Evolutionary conservation across 2,888 invertebrate genomes (phyloP).

Genomic region (Caenorhabditis japonica): DNA sequence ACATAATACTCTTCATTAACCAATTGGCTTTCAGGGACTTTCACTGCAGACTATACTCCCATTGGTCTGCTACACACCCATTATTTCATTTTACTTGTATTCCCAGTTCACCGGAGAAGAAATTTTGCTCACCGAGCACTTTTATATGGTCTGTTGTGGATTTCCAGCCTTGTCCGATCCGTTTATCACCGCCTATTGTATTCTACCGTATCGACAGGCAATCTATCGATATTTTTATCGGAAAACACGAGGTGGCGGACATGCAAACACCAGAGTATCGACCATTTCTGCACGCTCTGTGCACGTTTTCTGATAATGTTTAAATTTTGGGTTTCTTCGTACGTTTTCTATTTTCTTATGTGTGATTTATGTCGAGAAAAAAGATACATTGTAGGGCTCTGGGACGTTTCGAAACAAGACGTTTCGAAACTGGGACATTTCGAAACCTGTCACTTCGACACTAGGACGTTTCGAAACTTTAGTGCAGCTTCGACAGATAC

Average conservation of each 20-base stretch:
- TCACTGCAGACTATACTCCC: conserved; percentile 41
- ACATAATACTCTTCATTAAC: background rate
- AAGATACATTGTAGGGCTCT: background rate
- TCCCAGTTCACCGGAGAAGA: conserved; percentile 37
- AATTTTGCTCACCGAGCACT: conserved; percentile 44
- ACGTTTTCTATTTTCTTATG: conserved; percentile 1
- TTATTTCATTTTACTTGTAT: conserved; percentile 35
- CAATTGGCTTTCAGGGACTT: conserved; percentile 26
- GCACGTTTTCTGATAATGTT: conserved; percentile 28
- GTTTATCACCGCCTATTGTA: conserved; percentile 43
- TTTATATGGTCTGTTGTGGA: conserved; percentile 36
- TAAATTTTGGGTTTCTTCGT: conserved; percentile 10
- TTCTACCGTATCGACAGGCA: conserved; percentile 45
- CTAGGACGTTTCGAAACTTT: too few relatives aligned
- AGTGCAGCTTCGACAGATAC: too few relatives aligned
- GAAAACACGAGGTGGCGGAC: conserved; percentile 19
- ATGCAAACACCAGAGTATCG: conserved; percentile 26
- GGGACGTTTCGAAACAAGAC: too few relatives aligned
- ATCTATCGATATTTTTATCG: conserved; percentile 16
- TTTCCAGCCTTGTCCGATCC: conserved; percentile 50
- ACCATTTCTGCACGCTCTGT: conserved; percentile 41
- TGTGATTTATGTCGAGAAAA: conserved; percentile 4
- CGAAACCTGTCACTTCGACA: too few relatives aligned
- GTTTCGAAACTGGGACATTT: too few relatives aligned
- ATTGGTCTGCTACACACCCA: conserved; percentile 38